These are phyloP conservation scores for Terebella lapidaria DNA, from an alignment of 2,888 invertebrate species.

Conservation along the genomic window DNA sequence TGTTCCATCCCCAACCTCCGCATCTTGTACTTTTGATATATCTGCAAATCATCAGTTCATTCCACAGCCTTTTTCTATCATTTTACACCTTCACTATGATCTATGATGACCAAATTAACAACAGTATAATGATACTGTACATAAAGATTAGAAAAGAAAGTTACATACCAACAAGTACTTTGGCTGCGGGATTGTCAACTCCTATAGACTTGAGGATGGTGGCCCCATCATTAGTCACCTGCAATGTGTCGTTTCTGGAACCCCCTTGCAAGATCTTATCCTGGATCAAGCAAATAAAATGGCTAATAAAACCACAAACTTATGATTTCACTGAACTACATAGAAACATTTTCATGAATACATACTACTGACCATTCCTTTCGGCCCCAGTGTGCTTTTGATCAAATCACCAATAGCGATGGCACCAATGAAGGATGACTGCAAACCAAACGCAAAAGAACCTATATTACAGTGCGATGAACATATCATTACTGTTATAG, in stretches of 20 bases:
- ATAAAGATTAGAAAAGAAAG: too few relatives aligned
- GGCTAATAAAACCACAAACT: neutral
- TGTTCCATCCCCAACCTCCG: constrained; percentile 99
- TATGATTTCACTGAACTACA: neutral
- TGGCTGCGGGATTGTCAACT: constrained; percentile 98
- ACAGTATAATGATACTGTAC: too few relatives aligned
- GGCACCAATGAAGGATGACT: constrained; percentile 94
- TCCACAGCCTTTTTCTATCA: neutral
- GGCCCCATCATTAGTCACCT: constrained; percentile 98
- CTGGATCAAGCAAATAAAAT: constrained; percentile 43
- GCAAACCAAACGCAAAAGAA: too few relatives aligned
- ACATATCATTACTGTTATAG: neutral
- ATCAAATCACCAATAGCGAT: constrained; percentile 98
- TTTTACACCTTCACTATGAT: too few relatives aligned
- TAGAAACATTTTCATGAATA: neutral
- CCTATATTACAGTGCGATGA: neutral
- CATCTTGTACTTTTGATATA: constrained; percentile 96
- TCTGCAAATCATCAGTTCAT: constrained; percentile 57
- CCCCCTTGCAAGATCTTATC: constrained; percentile 58
- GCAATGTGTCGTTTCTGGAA: constrained; percentile 60
- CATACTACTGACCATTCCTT: constrained; percentile 96
- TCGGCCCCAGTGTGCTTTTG: constrained; percentile 96
- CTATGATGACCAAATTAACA: too few relatives aligned
- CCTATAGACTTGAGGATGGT: constrained; percentile 94
- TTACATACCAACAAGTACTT: constrained; percentile 75